These are phyloP conservation scores for Tanytarsus gracilentus DNA, from an alignment of 2,888 invertebrate species.

Conservation along the genomic window DNA sequence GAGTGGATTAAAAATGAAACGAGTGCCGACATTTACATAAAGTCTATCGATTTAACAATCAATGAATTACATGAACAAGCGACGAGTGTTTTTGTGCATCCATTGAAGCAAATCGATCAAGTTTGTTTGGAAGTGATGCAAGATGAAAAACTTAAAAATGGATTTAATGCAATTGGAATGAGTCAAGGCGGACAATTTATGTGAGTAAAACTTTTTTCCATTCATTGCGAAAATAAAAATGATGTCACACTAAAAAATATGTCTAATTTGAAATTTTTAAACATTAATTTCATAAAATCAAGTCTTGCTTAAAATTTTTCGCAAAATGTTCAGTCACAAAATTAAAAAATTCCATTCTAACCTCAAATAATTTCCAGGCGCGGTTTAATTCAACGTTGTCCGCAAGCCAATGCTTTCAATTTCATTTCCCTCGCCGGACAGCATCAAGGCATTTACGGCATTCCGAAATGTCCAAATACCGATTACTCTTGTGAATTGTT, in stretches of 20 bases:
- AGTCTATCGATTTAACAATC: conserved; percentile 73
- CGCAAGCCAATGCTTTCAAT: conserved; percentile 70
- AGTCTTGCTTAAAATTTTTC: no score
- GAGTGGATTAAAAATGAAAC: conserved; percentile 45
- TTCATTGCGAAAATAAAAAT: no score
- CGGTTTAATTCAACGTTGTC: conserved; percentile 87
- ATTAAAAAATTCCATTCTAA: neutral
- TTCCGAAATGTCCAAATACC: conserved; percentile 76
- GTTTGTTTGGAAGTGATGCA: conserved; percentile 63
- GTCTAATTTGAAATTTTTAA: no score
- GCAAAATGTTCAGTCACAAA: neutral
- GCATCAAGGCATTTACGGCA: conserved; percentile 91
- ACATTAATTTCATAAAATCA: no score
- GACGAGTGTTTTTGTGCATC: conserved; percentile 74
- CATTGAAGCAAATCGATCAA: conserved; percentile 65
- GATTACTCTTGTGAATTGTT: conserved; percentile 68
- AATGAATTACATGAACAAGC: conserved; percentile 63
- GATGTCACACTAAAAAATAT: no score
- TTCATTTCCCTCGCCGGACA: conserved; percentile 91
- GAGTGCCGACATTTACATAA: conserved; percentile 69
- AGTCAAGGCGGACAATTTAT: conserved; percentile 95
- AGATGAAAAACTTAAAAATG: conserved; percentile 60
- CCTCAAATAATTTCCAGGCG: conserved; percentile 56
- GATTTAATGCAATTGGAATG: conserved; percentile 93
- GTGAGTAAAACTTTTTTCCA: conserved; percentile 50